Conservation (phyloP, 2,797 vertebrate genomes). For the Myotis pilosus region DNA sequence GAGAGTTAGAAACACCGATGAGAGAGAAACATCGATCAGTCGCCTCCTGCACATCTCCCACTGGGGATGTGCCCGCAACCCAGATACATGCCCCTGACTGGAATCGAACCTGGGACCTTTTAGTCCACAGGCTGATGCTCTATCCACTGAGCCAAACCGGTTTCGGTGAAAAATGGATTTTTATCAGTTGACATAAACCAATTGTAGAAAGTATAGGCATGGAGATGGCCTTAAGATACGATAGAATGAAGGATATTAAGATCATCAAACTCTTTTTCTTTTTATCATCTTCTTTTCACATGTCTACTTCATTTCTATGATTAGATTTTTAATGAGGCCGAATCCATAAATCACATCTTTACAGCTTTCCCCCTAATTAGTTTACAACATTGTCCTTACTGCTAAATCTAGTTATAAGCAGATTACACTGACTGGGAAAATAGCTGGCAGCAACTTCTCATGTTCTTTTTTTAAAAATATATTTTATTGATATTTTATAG, state of each 20-base stretch:
- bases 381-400: not conserved
- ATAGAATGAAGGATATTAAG: not conserved
- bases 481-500: no score
- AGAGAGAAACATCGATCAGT: no score
- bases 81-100: no score
- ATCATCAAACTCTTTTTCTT: not conserved
- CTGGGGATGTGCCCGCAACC: no score
- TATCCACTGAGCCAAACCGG: no score
- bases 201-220: not conserved
- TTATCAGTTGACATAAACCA: not conserved
- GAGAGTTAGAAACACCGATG: no score
- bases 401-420: not conserved
- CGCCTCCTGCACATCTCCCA: no score
- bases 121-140: no score
- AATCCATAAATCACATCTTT: slow-evolving; percentile 9
- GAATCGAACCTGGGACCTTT: no score
- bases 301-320: not conserved
- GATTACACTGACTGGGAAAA: not conserved
- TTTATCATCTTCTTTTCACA: not conserved
- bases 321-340: not conserved
- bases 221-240: not conserved
- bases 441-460: not conserved
- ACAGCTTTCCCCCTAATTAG: not conserved
- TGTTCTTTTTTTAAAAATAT: not conserved
- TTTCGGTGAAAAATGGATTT: not conserved